phyloP scores from a whole-genome alignment of 2,797 vertebrate genomes.

The Hapalemur alaotrensis region DNA sequence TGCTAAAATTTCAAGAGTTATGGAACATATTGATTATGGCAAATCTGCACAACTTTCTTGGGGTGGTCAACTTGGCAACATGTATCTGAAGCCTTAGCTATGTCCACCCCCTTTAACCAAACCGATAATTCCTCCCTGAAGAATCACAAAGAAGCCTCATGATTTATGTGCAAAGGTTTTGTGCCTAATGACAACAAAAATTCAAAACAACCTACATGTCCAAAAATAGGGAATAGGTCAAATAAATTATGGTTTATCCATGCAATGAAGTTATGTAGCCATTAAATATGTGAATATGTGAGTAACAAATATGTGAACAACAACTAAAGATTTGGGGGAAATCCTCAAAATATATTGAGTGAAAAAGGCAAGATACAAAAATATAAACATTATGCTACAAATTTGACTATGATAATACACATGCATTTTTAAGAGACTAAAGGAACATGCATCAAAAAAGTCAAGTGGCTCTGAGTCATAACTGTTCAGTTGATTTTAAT shows the following conservation, averaged over 20 bases:
- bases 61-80: not conserved
- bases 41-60: not conserved
- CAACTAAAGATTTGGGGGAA: not conserved
- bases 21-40: not conserved
- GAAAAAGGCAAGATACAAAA: not conserved
- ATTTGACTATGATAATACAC: not conserved
- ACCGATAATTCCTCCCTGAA: not conserved
- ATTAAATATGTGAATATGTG: not conserved
- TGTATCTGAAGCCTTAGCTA: not conserved
- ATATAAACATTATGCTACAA: not conserved
- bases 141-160: not conserved
- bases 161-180: not conserved
- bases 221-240: not conserved
- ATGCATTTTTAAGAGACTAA: not conserved
- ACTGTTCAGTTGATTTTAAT: not conserved
- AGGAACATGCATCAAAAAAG: not conserved
- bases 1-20: conserved; percentile 6
- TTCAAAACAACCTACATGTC: not conserved
- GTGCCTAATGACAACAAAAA: not conserved
- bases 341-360: not conserved
- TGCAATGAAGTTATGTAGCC: not conserved
- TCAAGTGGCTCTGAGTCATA: not conserved
- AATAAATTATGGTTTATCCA: not conserved
- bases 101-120: not conserved
- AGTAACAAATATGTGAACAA: not conserved